These are phyloP conservation scores for Drosophila testacea DNA, from an alignment of 2,888 invertebrate genomes.

Conservation along the genomic window DNA sequence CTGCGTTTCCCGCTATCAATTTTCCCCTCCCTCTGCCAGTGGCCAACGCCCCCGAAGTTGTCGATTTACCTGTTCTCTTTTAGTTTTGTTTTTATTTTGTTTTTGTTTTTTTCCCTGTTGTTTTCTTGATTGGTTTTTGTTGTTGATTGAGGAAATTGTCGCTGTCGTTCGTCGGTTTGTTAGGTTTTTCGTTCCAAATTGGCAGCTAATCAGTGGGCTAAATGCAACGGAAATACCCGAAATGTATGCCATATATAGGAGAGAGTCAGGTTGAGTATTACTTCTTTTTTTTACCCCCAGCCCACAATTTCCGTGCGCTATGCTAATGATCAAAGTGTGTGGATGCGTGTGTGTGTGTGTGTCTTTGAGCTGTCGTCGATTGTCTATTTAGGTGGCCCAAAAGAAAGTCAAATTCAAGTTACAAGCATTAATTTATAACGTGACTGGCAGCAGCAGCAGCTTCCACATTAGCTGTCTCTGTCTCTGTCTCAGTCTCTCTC, in stretches of 20 bases:
- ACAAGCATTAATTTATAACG: constrained; percentile 61
- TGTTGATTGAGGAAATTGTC: constrained; percentile 78
- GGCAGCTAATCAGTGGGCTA: constrained; percentile 70
- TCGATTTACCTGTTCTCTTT: constrained; percentile 41
- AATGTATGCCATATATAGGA: constrained; percentile 25
- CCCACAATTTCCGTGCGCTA: constrained; percentile 74
- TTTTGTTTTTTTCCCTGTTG: constrained; percentile 12
- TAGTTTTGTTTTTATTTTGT: neutral
- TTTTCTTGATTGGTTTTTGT: constrained; percentile 50
- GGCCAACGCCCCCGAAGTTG: constrained; percentile 41
- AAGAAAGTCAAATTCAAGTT: constrained; percentile 59
- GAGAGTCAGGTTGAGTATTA: constrained; percentile 9
- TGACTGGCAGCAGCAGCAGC: constrained; percentile 40
- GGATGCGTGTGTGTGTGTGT: neutral
- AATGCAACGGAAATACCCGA: constrained; percentile 75
- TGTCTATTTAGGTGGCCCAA: constrained; percentile 54
- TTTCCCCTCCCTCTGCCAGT: neutral
- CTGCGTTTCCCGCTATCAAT: constrained; percentile 14
- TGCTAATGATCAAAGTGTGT: constrained; percentile 56
- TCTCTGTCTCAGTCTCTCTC: constrained; percentile 11
- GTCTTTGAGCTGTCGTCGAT: neutral
- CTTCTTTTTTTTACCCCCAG: neutral
- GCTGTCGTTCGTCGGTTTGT: constrained; percentile 40
- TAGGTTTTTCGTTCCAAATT: constrained; percentile 56
- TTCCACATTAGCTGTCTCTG: constrained; percentile 17